Base-by-base conservation (phyloP, 2,113 vertebrate genomes). In the Tachysurus fulvidraco region DNA sequence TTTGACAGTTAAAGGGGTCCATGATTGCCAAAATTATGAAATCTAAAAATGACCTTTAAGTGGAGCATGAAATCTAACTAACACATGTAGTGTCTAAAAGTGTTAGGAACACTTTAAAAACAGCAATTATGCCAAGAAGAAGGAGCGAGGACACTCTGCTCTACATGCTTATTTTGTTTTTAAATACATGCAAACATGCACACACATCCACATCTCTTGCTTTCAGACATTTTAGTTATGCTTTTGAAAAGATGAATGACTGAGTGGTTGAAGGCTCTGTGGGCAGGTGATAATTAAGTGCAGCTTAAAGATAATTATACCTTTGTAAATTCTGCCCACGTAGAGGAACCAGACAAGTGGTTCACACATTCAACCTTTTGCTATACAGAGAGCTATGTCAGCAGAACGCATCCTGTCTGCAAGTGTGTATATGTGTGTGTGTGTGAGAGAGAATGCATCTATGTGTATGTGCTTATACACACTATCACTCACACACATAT, bases 251-350 rank as follows among this genome's bases (percentile, higher is more conserved):
- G 23, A 57, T 78, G 79, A 85, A 88, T 55, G 82, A 69, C 74
- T 62, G 62, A 71, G 76, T 83, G 55, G 80, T 79, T 80, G 79
- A 81, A 67, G 44, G 57, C 59, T 81, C 65, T n/a, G 69, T 81
- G 71, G 50, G 81, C 54, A 89, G 83, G 54, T 88, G 71, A 85
- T 88, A 81, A 88, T 82, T 88, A 83, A 87, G 76, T 81, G 81
- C 77, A 65, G 77, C 83, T 83, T 76, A 85, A 85, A 17, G 77
- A 60, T 85, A 88, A 89, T 91, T 88, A 91, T 83, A 80, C 64
- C 83, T 81, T 78, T 85, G 82, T 82, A 76, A 89, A 87, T 81
- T 85, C 50, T 76, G 57, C 76, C 62, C 65, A 87, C 52, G 57
- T 80, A 80, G 16, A 86, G 71, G 59, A 83, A 44, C 44, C 62